Evolutionary conservation across 2,888 invertebrate species (phyloP), one percentile per base, ranked within the genome.

Genomic region (Endomychus coccineus): DNA sequence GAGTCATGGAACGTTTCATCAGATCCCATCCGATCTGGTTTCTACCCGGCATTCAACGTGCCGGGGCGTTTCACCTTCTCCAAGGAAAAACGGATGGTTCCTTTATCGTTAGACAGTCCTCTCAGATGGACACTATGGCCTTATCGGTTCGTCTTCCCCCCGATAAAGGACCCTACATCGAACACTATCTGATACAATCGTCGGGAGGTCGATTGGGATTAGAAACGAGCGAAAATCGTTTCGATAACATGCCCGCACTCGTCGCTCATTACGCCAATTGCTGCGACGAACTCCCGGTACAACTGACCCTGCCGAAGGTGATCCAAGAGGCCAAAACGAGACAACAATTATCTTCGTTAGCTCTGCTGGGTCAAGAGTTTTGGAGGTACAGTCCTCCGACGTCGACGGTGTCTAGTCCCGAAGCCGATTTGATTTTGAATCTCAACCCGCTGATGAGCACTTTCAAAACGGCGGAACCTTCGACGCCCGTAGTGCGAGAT

Each of bases 1-100:
- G 83, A 13, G 69, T 90, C 46, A 73, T 89, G 58, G 94, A 95
- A 65, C 75, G 92, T 46, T 75, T 95, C 50, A 81, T 90, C 59
- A 77, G 90, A 48, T 88, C 90, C 17, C 91, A 94, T 68, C 89
- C 92, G 25, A 88, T 96, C 55, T 96, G 96, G 96, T 94, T 89
- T 66, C 73, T 95, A 43, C 89, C 92, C 0, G 89, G 90, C 22
- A 87, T 95, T 34, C 91, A 92, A 59, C 75, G 95, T 47, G 87
- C 89, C 36, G 94, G 92, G 3, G 92, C 92, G 15, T 87, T 91
- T 51, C 94, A 95, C 68, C 75, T 95, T 50, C 77, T 96, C 30
- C 91, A 94, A 68, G 88, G 89, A 56, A 88, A 90, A 64, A 88
- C 90, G 60, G 85, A 89, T 63, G 94, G 94, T 70, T 90, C 89